Percentiles rank a stretch among this genome's conserved stretches.
Evolutionary conservation across 2,888 invertebrate species (phyloP).

Genomic region (Pteria penguin): DNA sequence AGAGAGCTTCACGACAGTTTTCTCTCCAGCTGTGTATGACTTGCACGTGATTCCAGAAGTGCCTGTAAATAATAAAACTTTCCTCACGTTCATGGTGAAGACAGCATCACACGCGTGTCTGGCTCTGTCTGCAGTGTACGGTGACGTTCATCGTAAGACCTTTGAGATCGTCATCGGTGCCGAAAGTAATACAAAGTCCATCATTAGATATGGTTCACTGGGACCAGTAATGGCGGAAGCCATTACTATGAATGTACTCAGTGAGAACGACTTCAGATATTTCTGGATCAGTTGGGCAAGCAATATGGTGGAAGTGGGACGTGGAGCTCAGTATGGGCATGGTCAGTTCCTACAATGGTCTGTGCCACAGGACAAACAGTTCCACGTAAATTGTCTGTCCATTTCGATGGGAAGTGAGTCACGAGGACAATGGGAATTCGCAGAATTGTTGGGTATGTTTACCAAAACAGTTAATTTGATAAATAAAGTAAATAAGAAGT

Average conservation of each 20-base stretch:
- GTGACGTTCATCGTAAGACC: conserved; percentile 75
- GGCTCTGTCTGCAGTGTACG: conserved; percentile 76
- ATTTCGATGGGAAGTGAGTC: conserved; percentile 74
- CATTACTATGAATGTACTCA: conserved; percentile 67
- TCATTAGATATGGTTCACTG: conserved; percentile 70
- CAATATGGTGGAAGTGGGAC: conserved; percentile 69
- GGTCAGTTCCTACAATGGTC: conserved; percentile 69
- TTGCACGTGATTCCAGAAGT: conserved; percentile 77
- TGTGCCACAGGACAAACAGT: conserved; percentile 69
- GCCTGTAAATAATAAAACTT: conserved; percentile 72
- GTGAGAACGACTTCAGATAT: conserved; percentile 68
- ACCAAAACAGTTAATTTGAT: too few species aligned
- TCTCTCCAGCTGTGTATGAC: conserved; percentile 75
- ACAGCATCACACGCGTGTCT: conserved; percentile 75
- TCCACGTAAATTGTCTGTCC: conserved; percentile 74
- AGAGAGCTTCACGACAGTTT: conserved; percentile 78
- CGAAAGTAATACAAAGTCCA: conserved; percentile 70
- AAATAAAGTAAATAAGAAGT: too few species aligned
- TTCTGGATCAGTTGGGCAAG: conserved; percentile 78
- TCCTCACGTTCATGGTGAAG: conserved; percentile 74
- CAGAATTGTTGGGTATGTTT: conserved; percentile 72
- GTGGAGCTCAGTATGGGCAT: conserved; percentile 69
- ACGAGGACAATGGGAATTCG: conserved; percentile 77
- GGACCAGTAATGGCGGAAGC: conserved; percentile 69
- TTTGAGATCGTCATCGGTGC: conserved; percentile 75